Evolutionary conservation across 2,113 vertebrate species (phyloP), one percentile per base, ranked within the genome.

Genomic region (Larimichthys polyactis): DNA sequence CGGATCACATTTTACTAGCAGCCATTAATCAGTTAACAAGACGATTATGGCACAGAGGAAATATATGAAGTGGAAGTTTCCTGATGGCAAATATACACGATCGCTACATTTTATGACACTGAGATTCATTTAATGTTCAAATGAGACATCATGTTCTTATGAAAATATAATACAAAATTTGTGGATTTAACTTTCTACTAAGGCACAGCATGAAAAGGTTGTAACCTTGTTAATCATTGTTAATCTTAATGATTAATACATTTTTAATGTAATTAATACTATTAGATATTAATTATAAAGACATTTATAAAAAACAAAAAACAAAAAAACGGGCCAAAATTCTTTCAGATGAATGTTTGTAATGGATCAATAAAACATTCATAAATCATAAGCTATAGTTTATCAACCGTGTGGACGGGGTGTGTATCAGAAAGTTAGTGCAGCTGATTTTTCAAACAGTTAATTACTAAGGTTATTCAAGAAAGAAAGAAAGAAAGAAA

Each of bases 11-110:
- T 85, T 79, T 81, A 89, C 67, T 44, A 65, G 69, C 65, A 69
- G 71, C 46, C 79, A 76, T 83, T 69, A 75, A 79, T 83, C 75
- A 87, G 63, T 86, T 89, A 67, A 83, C 70, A 3, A 63, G 58
- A 70, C 49, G 32, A 81, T 85, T 60, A 82, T 5, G 52, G 75
- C 65, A n/a, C 58, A 19, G 12, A 57, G 59, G 62, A 63, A 82
- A 84, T 64, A 58, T 71, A 75, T 67, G 54, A 71, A 78, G 67
- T 8, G 67, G 48, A 59, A 8, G 49, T 32, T 29, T 66, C 16
- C 2, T 70, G 22, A 54, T 43, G 24, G 60, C 43, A 71, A 84
- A 75, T 49, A 44, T 4, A 24, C 68, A 72, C 27, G 9, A 27
- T 62, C 63, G 16, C 22, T 15, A 27, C 55, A 57, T 2, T 72